phyloP scores from a whole-genome alignment of 2,113 vertebrate species.

The Cacatua alba region DNA sequence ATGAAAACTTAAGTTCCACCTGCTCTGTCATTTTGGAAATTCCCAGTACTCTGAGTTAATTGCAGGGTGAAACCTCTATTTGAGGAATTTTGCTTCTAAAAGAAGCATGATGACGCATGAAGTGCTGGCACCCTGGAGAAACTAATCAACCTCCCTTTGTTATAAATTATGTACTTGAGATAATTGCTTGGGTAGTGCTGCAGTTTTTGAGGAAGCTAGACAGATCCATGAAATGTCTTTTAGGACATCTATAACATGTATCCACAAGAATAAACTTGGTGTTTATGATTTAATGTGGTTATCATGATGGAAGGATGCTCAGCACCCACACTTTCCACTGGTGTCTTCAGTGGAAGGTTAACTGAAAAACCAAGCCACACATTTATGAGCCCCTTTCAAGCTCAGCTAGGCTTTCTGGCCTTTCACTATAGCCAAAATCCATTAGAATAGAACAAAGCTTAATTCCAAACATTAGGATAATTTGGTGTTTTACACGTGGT shows the following conservation, averaged over 20 bases:
- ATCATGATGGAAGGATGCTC: not conserved
- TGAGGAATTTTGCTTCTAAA: constrained; percentile 57
- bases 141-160: constrained; percentile 60
- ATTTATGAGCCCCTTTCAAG: not conserved
- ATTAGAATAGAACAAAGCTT: not conserved
- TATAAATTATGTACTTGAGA: constrained; percentile 26
- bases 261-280: not conserved
- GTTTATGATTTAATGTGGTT: not conserved
- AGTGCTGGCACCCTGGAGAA: constrained; percentile 44
- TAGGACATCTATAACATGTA: not conserved
- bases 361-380: not conserved
- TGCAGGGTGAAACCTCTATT: constrained; percentile 35
- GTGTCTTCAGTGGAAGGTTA: not conserved
- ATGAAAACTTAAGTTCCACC: not conserved
- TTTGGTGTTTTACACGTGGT: not conserved
- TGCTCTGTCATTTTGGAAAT: not conserved
- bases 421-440: not conserved
- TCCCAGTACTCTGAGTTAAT: constrained; percentile 33
- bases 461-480: not conserved
- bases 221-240: not conserved
- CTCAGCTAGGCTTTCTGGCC: not conserved
- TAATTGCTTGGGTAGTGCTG: constrained; percentile 20
- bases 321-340: not conserved
- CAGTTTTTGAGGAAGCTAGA: not conserved
- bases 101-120: constrained; percentile 21